A percentile compares a stretch with the other conserved stretches of the same genome.
These are phyloP conservation scores for Incurvaria masculella DNA, from an alignment of 2,888 invertebrate species.

Conservation along the genomic window DNA sequence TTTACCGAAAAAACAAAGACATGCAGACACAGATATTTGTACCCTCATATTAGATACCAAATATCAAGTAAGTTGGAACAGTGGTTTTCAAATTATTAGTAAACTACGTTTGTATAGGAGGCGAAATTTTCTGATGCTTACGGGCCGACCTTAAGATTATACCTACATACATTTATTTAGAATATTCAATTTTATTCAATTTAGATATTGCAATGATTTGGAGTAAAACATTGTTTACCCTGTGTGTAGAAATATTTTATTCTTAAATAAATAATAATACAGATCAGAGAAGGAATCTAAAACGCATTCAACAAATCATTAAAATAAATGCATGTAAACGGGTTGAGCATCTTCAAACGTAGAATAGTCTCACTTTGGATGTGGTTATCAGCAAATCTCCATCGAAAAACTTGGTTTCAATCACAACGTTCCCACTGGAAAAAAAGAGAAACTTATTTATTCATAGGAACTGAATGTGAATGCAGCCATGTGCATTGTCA, in stretches of 20 bases:
- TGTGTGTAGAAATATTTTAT: neutral
- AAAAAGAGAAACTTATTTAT: constrained; percentile 10
- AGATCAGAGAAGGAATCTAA: neutral
- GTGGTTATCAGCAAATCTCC: constrained; percentile 92
- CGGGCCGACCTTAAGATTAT: too few species aligned
- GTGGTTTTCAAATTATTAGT: too few species aligned
- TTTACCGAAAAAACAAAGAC: too few species aligned
- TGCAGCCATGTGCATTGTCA: neutral
- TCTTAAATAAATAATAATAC: neutral
- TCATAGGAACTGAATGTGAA: neutral
- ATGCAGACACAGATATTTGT: too few species aligned
- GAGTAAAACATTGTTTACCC: neutral
- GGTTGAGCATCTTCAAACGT: constrained; percentile 61
- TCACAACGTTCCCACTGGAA: constrained; percentile 91
- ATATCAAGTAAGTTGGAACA: too few species aligned
- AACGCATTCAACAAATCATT: neutral
- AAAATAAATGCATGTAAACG: neutral
- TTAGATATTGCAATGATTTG: too few species aligned
- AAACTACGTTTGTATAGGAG: too few species aligned
- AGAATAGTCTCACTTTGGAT: constrained; percentile 92
- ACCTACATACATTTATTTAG: too few species aligned
- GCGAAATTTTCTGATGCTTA: too few species aligned
- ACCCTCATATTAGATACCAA: too few species aligned
- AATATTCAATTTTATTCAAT: too few species aligned
- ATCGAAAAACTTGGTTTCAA: constrained; percentile 96